Conservation (phyloP, 2,888 invertebrate species). For the Hedya salicella region DNA sequence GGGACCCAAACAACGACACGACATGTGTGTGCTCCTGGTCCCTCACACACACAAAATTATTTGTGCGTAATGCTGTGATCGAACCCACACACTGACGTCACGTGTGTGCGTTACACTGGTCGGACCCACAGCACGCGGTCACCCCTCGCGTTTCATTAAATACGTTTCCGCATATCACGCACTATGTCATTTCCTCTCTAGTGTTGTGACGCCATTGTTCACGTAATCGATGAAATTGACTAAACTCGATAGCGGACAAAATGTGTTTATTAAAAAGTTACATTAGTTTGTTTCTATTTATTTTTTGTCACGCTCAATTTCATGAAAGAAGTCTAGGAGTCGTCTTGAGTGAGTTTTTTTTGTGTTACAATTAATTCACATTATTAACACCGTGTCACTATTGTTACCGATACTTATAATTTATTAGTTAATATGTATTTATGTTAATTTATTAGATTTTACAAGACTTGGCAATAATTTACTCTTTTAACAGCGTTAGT, state of each 20-base stretch:
- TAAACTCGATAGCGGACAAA: conserved; percentile 10
- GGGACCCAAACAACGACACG: conserved; percentile 28
- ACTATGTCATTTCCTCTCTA: conserved; percentile 83
- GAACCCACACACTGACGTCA: conserved; percentile 39
- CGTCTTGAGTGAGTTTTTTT: too few relatives aligned
- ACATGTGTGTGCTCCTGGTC: conserved; percentile 46
- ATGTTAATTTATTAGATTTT: too few relatives aligned
- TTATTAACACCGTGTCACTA: too few relatives aligned
- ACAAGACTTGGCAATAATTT: too few relatives aligned
- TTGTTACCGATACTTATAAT: too few relatives aligned
- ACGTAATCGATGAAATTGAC: conserved; percentile 22
- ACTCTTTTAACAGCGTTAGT: too few relatives aligned
- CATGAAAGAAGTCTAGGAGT: too few relatives aligned
- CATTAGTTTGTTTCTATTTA: background rate
- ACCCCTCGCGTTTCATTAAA: conserved; percentile 84
- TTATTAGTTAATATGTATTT: too few relatives aligned
- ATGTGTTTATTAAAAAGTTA: background rate
- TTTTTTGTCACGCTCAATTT: too few relatives aligned
- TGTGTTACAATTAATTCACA: too few relatives aligned
- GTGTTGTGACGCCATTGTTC: conserved; percentile 53
- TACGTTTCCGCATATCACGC: conserved; percentile 85
- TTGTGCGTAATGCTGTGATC: conserved; percentile 45
- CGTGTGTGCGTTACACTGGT: conserved; percentile 50
- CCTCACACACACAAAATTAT: conserved; percentile 23
- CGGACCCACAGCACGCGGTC: conserved; percentile 66